Evolutionary conservation across 2,888 invertebrate species (phyloP).

Genomic region (Polyommatus icarus): DNA sequence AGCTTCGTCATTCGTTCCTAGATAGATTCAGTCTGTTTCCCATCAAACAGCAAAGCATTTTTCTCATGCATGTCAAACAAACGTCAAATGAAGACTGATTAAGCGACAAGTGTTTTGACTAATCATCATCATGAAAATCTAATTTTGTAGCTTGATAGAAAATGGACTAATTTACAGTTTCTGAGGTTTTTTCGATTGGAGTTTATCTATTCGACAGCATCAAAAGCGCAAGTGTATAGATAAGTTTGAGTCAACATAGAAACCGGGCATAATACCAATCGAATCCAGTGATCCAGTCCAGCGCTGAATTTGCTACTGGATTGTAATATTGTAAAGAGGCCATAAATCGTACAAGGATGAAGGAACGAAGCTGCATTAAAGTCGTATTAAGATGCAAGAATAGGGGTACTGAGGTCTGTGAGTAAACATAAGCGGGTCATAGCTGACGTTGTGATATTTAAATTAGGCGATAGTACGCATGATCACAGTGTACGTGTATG

Average conservation of each 20-base stretch:
- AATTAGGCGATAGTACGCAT: slow-evolving; percentile 10
- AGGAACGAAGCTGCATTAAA: background rate
- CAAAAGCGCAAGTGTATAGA: too few species aligned
- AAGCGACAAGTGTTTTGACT: too few species aligned
- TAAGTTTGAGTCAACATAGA: too few species aligned
- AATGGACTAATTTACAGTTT: too few species aligned
- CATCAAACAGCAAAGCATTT: background rate
- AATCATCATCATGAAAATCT: too few species aligned
- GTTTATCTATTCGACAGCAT: background rate
- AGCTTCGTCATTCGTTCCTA: background rate
- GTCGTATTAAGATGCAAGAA: background rate
- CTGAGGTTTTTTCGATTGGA: background rate
- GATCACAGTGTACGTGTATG: background rate
- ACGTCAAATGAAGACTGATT: too few species aligned
- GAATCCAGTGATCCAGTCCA: too few species aligned
- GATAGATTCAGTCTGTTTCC: background rate
- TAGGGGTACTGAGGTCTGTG: background rate
- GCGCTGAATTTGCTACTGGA: too few species aligned
- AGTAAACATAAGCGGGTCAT: slow-evolving; percentile 15
- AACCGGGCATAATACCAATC: too few species aligned
- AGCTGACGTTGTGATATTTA: slow-evolving; percentile 17
- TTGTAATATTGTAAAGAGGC: too few species aligned
- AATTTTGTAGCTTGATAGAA: too few species aligned
- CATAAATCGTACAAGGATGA: background rate
- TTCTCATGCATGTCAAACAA: background rate